Evolutionary conservation across 2,888 invertebrate genomes (phyloP), one percentile per base, ranked within the genome.

Genomic region (Ophion ventricosus): DNA sequence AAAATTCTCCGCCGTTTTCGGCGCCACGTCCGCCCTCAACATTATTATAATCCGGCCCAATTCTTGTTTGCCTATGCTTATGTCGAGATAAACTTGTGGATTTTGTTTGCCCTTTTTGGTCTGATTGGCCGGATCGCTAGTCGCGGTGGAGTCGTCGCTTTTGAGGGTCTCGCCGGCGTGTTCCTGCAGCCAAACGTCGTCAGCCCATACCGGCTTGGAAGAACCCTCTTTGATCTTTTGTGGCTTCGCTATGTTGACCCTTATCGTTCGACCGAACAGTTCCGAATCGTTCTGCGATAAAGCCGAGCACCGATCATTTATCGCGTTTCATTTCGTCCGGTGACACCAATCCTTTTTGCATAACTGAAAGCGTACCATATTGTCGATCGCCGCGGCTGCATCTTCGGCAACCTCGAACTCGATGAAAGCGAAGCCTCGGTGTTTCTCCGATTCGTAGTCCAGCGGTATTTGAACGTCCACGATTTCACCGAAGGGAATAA

Each of bases 371-470:
- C 25, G 91, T 94, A 98, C 98, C 99, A 99, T 99, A 91, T 99
- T 99, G 93, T 99, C 99, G 90, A 99, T 99, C 67, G 99, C 99
- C 49, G 99, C 98, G 11, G 98, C 97, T n/a, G 99, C 99, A 95
- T 99, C 99, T 94, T 99, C 99, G 10, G 98, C 97, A 87, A 96
- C 95, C 94, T 99, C 99, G 94, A 98, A 99, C 94, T 99, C 99
- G 87, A 99, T 97, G 93, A 99, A 99, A 0, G 99, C 99, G 94
- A 99, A 99, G n/a, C 99, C 99, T 91, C 99, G 95, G 92, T 99
- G 99, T 91, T 98, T 98, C 92, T 99, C 98, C 77, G 97, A 96
- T 94, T 99, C 99, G 94, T 99, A 99, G 94, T 99, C 99, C 72
- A 99, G 94, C 11, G 99, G 99, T 93, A 99, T 98, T 94, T 99